Evolutionary conservation across 92 coral and sea anemone genomes (phyloP).

Genomic region (Epizoanthus stellaris): DNA sequence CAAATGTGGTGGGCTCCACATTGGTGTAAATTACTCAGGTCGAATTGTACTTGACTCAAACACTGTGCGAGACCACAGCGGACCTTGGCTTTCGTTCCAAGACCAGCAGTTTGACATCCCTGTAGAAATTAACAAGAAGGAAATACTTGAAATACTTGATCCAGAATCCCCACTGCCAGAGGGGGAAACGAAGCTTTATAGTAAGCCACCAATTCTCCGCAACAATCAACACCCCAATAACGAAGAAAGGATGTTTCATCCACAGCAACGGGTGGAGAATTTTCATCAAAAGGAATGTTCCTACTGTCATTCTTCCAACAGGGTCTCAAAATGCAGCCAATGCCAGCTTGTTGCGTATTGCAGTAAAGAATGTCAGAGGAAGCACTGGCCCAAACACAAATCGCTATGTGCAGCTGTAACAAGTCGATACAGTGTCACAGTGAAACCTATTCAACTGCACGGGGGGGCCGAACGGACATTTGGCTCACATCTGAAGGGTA

Average conservation of each 20-base stretch:
- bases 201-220: conserved; percentile 48
- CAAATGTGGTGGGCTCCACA: conserved; percentile 80
- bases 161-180: not conserved
- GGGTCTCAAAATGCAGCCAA: conserved; percentile 40
- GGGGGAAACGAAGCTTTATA: conserved; percentile 16
- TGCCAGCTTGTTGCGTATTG: conserved; percentile 78
- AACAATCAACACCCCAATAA: conserved; percentile 60
- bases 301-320: conserved; percentile 49
- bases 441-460: conserved; percentile 13
- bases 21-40: conserved; percentile 60
- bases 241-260: conserved; percentile 60
- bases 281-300: conserved; percentile 51
- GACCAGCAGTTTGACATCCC: not conserved
- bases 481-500: conserved; percentile 68
- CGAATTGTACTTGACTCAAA: conserved; percentile 62
- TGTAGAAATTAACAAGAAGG: too few relatives aligned
- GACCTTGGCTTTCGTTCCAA: conserved; percentile 59
- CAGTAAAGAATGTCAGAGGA: conserved; percentile 55
- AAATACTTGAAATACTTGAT: too few relatives aligned
- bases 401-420: conserved; percentile 51
- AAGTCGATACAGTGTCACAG: conserved; percentile 57
- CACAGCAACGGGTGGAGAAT: conserved; percentile 36
- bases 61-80: conserved; percentile 66
- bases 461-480: conserved; percentile 27
- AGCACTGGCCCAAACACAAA: conserved; percentile 65